These are phyloP conservation scores for Montipora sp. DNA, from an alignment of 64 coral and sea anemone species.

Conservation along the genomic window DNA sequence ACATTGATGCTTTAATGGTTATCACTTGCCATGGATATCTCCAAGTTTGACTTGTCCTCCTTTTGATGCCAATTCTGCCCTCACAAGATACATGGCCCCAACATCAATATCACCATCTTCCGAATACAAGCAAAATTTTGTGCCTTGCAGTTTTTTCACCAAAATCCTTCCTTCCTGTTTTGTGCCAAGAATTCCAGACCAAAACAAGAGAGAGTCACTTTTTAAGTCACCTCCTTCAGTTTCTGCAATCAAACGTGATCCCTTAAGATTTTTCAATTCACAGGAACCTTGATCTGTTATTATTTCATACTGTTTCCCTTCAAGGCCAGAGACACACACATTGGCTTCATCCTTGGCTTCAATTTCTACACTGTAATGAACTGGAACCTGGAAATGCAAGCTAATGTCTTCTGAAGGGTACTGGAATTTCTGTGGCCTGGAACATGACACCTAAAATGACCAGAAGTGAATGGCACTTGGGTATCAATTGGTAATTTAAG, in stretches of 20 bases:
- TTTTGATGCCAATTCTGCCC: conserved; percentile 37
- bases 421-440: conserved; percentile 17
- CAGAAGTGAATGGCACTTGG: neutral
- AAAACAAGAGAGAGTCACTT: conserved; percentile 36
- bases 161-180: conserved; percentile 49
- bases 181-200: conserved; percentile 45
- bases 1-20: too few relatives aligned
- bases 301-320: conserved; percentile 57
- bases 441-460: conserved; percentile 42
- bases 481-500: too few relatives aligned
- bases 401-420: conserved; percentile 55
- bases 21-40: conserved; percentile 63
- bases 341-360: conserved; percentile 40
- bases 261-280: conserved; percentile 55
- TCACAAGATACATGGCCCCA: conserved; percentile 30
- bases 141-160: conserved; percentile 66
- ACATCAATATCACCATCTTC: conserved; percentile 44
- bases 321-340: conserved; percentile 35
- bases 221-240: conserved; percentile 46
- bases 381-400: conserved; percentile 54
- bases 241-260: conserved; percentile 9
- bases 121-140: conserved; percentile 50
- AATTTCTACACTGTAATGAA: conserved; percentile 23
- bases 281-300: conserved; percentile 43
- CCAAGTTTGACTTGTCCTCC: conserved; percentile 46